These are phyloP conservation scores for Acanthaster planci DNA, from an alignment of 35 echinoderm and acorn worm genomes.

Conservation along the genomic window DNA sequence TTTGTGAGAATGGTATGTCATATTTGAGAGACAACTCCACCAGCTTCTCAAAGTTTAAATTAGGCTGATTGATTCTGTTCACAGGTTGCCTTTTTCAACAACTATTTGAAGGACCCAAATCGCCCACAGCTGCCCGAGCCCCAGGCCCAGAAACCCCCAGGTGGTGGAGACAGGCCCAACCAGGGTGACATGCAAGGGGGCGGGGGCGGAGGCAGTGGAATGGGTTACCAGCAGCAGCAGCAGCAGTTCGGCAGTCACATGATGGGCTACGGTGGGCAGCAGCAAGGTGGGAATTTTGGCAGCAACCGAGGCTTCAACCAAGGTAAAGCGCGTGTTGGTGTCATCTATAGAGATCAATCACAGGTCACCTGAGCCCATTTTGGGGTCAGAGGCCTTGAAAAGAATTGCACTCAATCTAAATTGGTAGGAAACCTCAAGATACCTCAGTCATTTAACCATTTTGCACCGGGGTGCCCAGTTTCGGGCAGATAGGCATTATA, in stretches of 20 bases:
- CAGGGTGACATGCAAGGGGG: conserved; percentile 46
- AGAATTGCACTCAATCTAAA: too few relatives aligned
- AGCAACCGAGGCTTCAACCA: neutral
- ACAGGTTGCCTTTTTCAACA: conserved; percentile 96
- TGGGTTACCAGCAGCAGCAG: conserved; percentile 21
- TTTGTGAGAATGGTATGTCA: too few relatives aligned
- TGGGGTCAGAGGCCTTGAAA: too few relatives aligned
- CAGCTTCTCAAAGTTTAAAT: neutral
- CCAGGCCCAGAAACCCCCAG: conserved; percentile 36
- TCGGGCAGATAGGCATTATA: too few relatives aligned
- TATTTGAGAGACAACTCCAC: neutral
- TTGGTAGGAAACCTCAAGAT: too few relatives aligned
- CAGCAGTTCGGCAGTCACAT: neutral
- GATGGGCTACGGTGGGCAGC: conserved; percentile 16
- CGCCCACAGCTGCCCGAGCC: conserved; percentile 81
- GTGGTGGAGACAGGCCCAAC: neutral
- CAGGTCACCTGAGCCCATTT: neutral
- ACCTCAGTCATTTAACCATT: too few relatives aligned
- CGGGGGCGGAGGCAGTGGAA: conserved; percentile 3
- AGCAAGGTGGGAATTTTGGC: conserved; percentile 38
- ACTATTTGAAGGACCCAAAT: conserved; percentile 75
- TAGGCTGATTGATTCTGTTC: neutral
- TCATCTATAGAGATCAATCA: too few relatives aligned
- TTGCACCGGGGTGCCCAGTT: too few relatives aligned
- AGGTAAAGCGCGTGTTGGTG: neutral